Evolutionary conservation across 2,888 invertebrate species (phyloP).

Genomic region (Drosophila percnosoma): DNA sequence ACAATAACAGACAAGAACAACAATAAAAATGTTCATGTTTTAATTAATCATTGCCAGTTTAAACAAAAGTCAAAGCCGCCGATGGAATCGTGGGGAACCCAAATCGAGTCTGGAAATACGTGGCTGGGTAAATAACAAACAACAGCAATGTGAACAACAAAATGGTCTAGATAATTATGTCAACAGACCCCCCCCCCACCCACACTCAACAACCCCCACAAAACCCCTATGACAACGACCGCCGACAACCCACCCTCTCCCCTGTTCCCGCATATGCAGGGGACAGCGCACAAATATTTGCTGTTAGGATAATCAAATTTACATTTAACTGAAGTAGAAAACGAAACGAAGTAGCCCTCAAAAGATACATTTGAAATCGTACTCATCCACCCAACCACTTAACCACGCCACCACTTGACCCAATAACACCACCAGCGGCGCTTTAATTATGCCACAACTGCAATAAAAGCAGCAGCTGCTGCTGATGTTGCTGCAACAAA

Average conservation of each 20-base stretch:
- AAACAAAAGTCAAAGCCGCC: constrained; percentile 50
- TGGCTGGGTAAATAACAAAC: constrained; percentile 44
- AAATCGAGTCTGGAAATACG: constrained; percentile 46
- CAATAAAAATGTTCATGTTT: constrained; percentile 54
- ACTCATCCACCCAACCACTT: constrained; percentile 11
- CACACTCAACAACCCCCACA: not conserved
- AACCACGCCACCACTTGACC: constrained; percentile 9
- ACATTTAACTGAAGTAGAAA: constrained; percentile 69
- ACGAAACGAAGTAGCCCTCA: constrained; percentile 27
- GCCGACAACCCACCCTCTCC: not conserved
- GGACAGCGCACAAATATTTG: constrained; percentile 69
- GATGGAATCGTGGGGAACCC: constrained; percentile 10
- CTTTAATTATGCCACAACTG: constrained; percentile 44
- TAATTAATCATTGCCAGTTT: constrained; percentile 63
- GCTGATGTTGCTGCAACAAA: not conserved
- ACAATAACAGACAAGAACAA: constrained; percentile 21
- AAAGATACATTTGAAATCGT: not conserved
- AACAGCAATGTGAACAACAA: constrained; percentile 59
- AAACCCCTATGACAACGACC: constrained; percentile 15
- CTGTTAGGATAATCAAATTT: constrained; percentile 77
- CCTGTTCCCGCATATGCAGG: constrained; percentile 8
- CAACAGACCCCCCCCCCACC: constrained; percentile 37
- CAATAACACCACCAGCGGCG: constrained; percentile 10
- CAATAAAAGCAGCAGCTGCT: constrained; percentile 19
- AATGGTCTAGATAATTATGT: constrained; percentile 76